These are phyloP conservation scores for Meiosimyza decipiens DNA, from an alignment of 2,888 invertebrate species.

Conservation along the genomic window DNA sequence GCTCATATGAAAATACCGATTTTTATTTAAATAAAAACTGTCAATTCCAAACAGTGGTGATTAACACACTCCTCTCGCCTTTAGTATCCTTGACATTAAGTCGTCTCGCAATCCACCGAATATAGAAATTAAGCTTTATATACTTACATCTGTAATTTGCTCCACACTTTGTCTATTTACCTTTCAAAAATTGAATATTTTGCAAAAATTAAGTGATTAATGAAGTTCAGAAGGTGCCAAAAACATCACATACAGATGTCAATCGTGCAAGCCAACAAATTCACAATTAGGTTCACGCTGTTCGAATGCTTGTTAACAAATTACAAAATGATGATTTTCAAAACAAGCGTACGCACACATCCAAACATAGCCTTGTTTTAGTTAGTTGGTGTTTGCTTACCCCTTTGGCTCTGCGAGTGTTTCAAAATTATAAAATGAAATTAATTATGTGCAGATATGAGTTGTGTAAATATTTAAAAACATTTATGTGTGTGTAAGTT, in stretches of 20 bases:
- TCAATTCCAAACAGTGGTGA: too few relatives aligned
- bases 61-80: too few relatives aligned
- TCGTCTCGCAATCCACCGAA: too few relatives aligned
- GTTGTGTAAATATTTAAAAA: background rate
- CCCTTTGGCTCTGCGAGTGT: background rate
- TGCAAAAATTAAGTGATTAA: background rate
- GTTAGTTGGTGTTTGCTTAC: background rate
- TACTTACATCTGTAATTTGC: too few relatives aligned
- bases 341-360: background rate
- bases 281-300: background rate
- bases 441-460: constrained; percentile 15
- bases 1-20: too few relatives aligned
- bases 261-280: background rate
- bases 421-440: constrained; percentile 13
- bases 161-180: too few relatives aligned
- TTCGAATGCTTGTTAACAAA: background rate
- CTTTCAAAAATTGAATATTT: too few relatives aligned
- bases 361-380: background rate
- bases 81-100: too few relatives aligned
- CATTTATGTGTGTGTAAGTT: background rate
- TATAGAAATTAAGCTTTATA: too few relatives aligned
- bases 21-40: too few relatives aligned
- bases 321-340: constrained; percentile 15
- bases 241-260: background rate
- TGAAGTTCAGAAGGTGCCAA: background rate